These are phyloP conservation scores for Cephus pulcher DNA, from an alignment of 2,888 invertebrate genomes.

Conservation along the genomic window DNA sequence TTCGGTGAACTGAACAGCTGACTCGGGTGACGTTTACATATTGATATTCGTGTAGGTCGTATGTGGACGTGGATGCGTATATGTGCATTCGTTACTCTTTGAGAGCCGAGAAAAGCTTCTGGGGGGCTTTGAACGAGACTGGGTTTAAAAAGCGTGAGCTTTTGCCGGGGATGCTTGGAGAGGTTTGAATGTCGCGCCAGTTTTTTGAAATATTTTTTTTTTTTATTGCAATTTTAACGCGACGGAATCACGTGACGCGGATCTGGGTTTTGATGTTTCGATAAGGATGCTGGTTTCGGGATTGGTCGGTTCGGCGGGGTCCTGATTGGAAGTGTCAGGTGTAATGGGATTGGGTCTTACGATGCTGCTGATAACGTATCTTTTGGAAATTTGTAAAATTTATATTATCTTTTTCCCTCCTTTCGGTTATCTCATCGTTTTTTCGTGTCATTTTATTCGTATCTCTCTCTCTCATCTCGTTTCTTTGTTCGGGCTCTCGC, in stretches of 20 bases:
- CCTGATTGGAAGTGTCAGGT: neutral
- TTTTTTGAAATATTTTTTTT: neutral
- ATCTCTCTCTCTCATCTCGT: neutral
- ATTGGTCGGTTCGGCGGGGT: neutral
- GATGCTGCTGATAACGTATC: neutral
- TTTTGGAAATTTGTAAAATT: neutral
- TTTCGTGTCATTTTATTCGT: neutral
- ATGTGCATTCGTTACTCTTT: no score
- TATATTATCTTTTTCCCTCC: neutral
- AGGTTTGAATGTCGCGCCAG: neutral
- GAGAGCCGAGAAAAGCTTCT: no score
- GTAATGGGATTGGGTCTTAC: neutral
- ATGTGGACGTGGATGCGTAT: no score
- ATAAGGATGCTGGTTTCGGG: no score
- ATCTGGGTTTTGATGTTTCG: neutral
- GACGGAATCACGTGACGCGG: neutral
- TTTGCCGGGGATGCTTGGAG: neutral
- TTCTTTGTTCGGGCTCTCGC: neutral
- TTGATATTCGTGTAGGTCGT: no score
- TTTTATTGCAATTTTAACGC: neutral
- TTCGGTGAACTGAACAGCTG: no score
- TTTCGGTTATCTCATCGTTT: neutral
- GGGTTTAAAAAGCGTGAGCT: no score
- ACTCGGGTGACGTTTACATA: no score
- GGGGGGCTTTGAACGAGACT: no score